A percentile compares a stretch with the other conserved stretches of the same genome.
Conservation (phyloP, 1,140 invertebrate species). For the Diploscapter pachys region DNA sequence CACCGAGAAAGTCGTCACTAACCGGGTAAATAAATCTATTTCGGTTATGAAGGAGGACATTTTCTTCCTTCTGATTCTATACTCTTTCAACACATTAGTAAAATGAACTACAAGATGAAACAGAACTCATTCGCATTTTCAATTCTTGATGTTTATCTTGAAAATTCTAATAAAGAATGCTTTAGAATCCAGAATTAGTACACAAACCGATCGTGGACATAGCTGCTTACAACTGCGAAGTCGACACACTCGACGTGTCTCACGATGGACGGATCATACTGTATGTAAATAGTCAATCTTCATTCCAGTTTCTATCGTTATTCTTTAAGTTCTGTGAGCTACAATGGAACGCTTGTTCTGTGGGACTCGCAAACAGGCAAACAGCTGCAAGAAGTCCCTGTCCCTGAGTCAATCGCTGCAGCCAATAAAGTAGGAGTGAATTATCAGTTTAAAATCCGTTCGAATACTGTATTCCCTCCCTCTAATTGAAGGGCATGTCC, state of each 20-base stretch:
- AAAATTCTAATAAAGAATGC: neutral
- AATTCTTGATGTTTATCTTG: neutral
- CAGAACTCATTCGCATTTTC: neutral
- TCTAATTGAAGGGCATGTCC: too few relatives aligned
- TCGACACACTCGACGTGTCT: constrained; percentile 25
- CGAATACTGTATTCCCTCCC: too few relatives aligned
- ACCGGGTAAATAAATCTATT: constrained; percentile 16
- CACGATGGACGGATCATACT: constrained; percentile 15
- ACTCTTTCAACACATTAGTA: too few relatives aligned
- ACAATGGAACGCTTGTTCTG: constrained; percentile 16
- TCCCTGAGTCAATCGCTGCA: constrained; percentile 7
- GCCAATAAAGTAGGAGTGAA: constrained; percentile 10
- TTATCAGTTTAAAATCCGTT: neutral
- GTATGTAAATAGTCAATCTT: neutral
- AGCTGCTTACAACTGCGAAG: constrained; percentile 9
- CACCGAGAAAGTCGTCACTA: constrained; percentile 43
- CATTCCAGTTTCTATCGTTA: neutral
- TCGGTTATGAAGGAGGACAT: too few relatives aligned
- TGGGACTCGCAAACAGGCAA: constrained; percentile 18
- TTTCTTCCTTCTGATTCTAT: too few relatives aligned
- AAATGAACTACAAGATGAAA: too few relatives aligned
- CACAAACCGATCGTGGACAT: constrained; percentile 10
- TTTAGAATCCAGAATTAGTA: constrained; percentile 13
- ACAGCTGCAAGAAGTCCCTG: constrained; percentile 13
- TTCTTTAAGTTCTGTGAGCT: constrained; percentile 19